Conservation (phyloP, 2,888 invertebrate species). For the Tetragnatha montana region DNA sequence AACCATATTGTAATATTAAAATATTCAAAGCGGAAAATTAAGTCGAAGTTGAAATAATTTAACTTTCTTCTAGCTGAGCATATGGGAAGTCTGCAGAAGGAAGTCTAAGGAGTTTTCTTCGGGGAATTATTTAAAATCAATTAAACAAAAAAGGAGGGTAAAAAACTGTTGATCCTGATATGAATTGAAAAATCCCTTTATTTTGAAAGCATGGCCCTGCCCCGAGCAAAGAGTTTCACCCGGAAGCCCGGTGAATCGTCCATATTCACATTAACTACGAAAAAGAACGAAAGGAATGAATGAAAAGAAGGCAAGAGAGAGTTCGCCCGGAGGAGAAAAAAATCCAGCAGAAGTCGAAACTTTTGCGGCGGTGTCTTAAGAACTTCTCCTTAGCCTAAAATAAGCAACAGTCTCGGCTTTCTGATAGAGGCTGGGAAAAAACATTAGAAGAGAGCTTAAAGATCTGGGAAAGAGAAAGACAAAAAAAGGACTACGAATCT, state of each 20-base stretch:
- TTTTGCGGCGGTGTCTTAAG: constrained; percentile 42
- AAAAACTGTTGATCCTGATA: no score
- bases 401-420: constrained; percentile 52
- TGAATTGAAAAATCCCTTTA: not conserved
- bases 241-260: constrained; percentile 42
- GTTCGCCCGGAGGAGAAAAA: not conserved
- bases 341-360: constrained; percentile 28
- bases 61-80: no score
- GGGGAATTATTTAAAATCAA: no score
- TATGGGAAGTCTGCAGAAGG: no score
- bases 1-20: no score
- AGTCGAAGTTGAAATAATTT: no score
- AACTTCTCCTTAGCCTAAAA: constrained; percentile 50
- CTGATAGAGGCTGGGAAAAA: constrained; percentile 17
- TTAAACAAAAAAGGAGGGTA: no score
- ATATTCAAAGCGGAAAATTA: no score
- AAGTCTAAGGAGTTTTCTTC: no score
- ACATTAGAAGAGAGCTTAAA: constrained; percentile 10
- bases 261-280: constrained; percentile 24
- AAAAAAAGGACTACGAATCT: constrained; percentile 15
- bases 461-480: constrained; percentile 9
- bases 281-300: constrained; percentile 12
- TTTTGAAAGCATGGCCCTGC: not conserved
- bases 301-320: not conserved
- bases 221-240: constrained; percentile 11